Conservation (phyloP, 2,113 vertebrate species). For the Brachypodius melanocephalos region DNA sequence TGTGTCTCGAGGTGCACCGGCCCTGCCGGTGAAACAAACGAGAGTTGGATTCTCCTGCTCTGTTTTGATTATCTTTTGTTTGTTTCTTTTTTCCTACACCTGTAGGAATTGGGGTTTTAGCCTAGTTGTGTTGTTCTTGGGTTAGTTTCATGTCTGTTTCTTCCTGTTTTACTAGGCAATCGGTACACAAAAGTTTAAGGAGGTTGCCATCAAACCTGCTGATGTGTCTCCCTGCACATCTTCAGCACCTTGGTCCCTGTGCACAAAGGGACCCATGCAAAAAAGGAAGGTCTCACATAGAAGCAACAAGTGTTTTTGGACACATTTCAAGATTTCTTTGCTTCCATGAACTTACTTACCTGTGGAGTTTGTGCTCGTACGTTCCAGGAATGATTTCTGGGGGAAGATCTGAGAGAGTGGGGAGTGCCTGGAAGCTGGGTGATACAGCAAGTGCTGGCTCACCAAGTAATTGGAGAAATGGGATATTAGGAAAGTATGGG, state of each 20-base stretch:
- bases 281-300: background rate
- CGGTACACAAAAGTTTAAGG: background rate
- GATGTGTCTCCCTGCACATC: background rate
- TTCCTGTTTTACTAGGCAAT: background rate
- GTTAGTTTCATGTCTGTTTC: background rate
- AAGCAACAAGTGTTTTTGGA: background rate
- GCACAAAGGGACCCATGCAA: background rate
- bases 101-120: background rate
- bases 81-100: background rate
- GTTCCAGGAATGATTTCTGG: background rate
- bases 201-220: accelerated
- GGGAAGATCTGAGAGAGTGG: background rate
- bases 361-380: background rate
- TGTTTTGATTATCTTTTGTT: background rate
- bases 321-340: background rate
- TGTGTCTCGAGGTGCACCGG: background rate
- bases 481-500: background rate
- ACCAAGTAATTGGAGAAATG: background rate
- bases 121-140: background rate
- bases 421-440: background rate
- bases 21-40: background rate
- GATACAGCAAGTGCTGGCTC: background rate
- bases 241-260: background rate
- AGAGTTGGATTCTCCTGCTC: background rate
- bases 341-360: background rate